phyloP scores from a whole-genome alignment of 2,888 invertebrate genomes.

The Himalopsyche kuldschensis region DNA sequence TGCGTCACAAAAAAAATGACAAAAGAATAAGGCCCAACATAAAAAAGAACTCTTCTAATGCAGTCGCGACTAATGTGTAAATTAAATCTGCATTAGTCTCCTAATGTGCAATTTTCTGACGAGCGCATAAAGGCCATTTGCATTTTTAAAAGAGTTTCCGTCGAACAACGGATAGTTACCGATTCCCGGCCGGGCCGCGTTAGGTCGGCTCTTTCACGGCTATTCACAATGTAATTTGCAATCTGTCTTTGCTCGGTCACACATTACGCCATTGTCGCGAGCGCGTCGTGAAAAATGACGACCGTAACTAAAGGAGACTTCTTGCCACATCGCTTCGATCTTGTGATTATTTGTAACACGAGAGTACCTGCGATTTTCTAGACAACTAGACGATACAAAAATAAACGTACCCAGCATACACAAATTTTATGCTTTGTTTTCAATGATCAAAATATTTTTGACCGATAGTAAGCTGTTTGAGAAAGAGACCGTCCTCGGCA shows the following conservation, averaged over 20 bases:
- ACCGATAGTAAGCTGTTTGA: no score
- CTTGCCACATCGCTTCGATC: neutral
- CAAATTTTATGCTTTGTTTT: no score
- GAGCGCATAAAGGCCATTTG: neutral
- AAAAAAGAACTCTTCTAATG: neutral
- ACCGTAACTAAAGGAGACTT: constrained; percentile 21
- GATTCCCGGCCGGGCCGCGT: neutral
- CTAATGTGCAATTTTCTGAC: constrained; percentile 33
- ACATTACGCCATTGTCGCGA: constrained; percentile 38
- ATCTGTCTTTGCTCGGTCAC: constrained; percentile 40
- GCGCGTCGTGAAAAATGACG: constrained; percentile 29
- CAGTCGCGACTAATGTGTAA: constrained; percentile 32
- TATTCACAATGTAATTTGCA: constrained; percentile 36
- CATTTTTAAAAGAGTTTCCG: neutral
- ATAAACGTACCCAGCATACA: no score
- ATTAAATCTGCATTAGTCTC: constrained; percentile 39
- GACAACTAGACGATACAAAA: no score
- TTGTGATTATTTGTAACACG: neutral
- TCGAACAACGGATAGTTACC: neutral
- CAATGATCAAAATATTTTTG: no score
- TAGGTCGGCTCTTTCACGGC: constrained; percentile 32
- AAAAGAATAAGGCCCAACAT: neutral
- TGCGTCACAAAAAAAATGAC: neutral
- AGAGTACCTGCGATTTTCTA: no score
- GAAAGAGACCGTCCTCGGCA: no score